Conservation (phyloP, 2,113 vertebrate species). For the Conger conger region DNA sequence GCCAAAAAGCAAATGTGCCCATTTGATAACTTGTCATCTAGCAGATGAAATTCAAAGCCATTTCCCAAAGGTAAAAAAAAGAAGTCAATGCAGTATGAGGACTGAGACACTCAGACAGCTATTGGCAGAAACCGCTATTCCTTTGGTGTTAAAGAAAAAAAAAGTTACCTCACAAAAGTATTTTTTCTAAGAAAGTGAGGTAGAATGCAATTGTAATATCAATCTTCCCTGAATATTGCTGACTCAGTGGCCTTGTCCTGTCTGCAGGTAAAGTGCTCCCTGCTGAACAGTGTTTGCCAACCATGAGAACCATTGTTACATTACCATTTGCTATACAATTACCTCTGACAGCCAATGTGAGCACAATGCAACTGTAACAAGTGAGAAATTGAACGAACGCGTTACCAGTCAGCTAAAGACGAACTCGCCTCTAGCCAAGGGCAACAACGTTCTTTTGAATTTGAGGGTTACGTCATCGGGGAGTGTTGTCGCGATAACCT, state of each 20-base stretch:
- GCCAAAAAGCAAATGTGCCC: neutral
- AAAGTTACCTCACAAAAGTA: neutral
- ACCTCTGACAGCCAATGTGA: neutral
- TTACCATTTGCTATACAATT: neutral
- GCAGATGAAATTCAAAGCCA: neutral
- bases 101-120: neutral
- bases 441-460: no score
- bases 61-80: neutral
- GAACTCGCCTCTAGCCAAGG: no score
- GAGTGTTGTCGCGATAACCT: no score
- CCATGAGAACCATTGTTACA: neutral
- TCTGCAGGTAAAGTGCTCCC: neutral
- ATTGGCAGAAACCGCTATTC: neutral
- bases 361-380: neutral
- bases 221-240: neutral
- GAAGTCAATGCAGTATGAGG: neutral
- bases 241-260: neutral
- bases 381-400: no score
- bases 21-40: neutral
- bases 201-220: neutral
- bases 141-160: neutral
- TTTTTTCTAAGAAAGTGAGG: neutral
- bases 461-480: no score
- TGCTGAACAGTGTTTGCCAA: neutral
- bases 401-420: no score